A percentile compares a stretch with the other conserved stretches of the same genome.
Evolutionary conservation across 1,140 invertebrate genomes (phyloP).

Genomic region (Drosophila mayri): DNA sequence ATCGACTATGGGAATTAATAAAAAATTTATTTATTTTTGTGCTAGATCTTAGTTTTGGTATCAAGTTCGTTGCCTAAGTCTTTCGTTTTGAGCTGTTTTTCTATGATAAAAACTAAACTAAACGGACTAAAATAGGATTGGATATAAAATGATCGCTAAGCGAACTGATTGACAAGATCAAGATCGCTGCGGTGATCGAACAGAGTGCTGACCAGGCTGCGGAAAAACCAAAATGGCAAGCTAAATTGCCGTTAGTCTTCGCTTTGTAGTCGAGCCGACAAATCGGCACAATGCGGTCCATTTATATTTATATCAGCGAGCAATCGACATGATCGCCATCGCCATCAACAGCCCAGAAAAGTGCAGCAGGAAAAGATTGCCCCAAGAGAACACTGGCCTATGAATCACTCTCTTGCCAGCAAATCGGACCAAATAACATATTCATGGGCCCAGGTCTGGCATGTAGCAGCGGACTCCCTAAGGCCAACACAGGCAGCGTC

Average conservation of each 20-base stretch:
- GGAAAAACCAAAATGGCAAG: conserved; percentile 32
- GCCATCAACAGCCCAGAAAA: conserved; percentile 30
- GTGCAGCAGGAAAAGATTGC: conserved; percentile 30
- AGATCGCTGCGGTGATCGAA: conserved; percentile 29
- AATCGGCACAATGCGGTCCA: conserved; percentile 65
- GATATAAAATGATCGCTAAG: background rate
- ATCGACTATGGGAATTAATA: no score
- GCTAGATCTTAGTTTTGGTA: background rate
- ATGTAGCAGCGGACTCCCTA: background rate
- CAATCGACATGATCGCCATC: conserved; percentile 70
- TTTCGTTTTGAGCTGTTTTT: conserved; percentile 46
- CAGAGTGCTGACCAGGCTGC: conserved; percentile 30
- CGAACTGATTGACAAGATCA: conserved; percentile 46
- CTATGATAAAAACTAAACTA: no score
- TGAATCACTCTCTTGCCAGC: conserved; percentile 66
- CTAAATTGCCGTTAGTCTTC: conserved; percentile 70
- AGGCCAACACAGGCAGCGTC: conserved; percentile 19
- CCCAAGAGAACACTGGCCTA: conserved; percentile 41
- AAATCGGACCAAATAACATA: conserved; percentile 25
- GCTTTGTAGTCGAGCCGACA: conserved; percentile 76
- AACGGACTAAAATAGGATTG: no score
- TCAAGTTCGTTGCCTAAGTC: conserved; percentile 81
- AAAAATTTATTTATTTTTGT: no score
- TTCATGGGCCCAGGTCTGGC: conserved; percentile 14
- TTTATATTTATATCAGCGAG: conserved; percentile 66